Conservation (phyloP, 2,888 invertebrate genomes). For the Trisateles emortualis region DNA sequence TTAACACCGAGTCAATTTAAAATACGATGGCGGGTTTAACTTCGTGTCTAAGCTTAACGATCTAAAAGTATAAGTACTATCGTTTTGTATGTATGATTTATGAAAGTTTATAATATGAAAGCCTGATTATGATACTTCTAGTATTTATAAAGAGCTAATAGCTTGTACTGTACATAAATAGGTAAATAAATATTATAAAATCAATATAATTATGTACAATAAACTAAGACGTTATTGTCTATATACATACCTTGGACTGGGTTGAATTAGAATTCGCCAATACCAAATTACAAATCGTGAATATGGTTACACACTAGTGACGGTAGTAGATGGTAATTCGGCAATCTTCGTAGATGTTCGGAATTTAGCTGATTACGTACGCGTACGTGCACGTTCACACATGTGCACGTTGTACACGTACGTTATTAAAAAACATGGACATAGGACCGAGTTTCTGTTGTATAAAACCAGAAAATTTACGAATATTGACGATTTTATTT, state of each 20-base stretch:
- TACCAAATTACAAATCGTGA: conserved; percentile 32
- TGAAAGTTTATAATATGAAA: too few relatives aligned
- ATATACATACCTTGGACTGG: conserved; percentile 74
- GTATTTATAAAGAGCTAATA: conserved; percentile 1
- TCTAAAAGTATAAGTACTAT: conserved; percentile 17
- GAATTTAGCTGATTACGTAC: background rate
- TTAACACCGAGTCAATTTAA: background rate
- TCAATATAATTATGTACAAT: conserved; percentile 43
- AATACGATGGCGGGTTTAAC: conserved; percentile 11
- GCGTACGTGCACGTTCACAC: too few relatives aligned
- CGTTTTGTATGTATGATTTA: conserved; percentile 2
- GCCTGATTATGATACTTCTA: background rate
- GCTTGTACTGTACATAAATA: conserved; percentile 46
- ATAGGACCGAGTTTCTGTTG: too few relatives aligned
- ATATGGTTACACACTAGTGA: conserved; percentile 20
- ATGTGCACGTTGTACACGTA: too few relatives aligned
- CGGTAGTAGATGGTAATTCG: background rate
- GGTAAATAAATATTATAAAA: conserved; percentile 45
- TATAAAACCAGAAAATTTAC: background rate
- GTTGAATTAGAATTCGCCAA: conserved; percentile 45
- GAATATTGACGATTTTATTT: background rate
- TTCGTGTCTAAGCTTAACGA: conserved; percentile 4
- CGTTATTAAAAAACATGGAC: too few relatives aligned
- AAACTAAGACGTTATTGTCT: conserved; percentile 74
- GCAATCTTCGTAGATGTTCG: background rate